These are phyloP conservation scores for Cyanoderma ruficeps DNA, from an alignment of 2,113 vertebrate species.

Conservation along the genomic window DNA sequence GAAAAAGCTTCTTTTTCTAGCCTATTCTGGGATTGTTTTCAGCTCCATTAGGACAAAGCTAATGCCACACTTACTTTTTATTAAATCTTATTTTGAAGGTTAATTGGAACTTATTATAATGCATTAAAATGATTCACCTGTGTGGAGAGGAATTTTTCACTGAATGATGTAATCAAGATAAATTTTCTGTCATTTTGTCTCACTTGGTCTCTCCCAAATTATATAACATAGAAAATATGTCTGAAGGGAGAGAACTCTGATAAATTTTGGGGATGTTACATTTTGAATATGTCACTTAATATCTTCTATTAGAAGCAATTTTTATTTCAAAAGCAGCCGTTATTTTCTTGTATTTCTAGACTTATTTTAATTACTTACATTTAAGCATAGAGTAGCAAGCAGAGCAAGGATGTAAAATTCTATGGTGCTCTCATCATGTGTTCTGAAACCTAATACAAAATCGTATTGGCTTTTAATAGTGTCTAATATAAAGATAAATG, in stretches of 20 bases:
- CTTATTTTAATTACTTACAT: not conserved
- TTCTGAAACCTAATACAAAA: not conserved
- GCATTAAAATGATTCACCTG: not conserved
- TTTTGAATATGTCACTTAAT: not conserved
- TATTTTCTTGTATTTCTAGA: not conserved
- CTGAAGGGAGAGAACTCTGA: not conserved
- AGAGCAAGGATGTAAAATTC: not conserved
- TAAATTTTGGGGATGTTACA: not conserved
- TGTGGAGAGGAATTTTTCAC: not conserved
- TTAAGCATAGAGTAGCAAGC: not conserved
- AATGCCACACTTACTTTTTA: not conserved
- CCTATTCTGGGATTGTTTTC: not conserved
- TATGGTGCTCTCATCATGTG: not conserved
- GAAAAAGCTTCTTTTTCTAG: not conserved
- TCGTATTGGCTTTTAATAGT: not conserved
- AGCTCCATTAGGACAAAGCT: not conserved
- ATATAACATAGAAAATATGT: not conserved
- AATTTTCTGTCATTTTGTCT: not conserved
- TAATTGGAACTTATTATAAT: slow-evolving; percentile 11
- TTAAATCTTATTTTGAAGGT: slow-evolving; percentile 19
- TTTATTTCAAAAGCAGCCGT: not conserved
- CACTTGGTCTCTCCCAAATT: not conserved
- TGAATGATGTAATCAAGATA: not conserved
- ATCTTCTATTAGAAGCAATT: not conserved
- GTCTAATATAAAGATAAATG: slow-evolving; percentile 12